phyloP scores from a whole-genome alignment of 2,797 vertebrate genomes.

The Tinamus major region DNA sequence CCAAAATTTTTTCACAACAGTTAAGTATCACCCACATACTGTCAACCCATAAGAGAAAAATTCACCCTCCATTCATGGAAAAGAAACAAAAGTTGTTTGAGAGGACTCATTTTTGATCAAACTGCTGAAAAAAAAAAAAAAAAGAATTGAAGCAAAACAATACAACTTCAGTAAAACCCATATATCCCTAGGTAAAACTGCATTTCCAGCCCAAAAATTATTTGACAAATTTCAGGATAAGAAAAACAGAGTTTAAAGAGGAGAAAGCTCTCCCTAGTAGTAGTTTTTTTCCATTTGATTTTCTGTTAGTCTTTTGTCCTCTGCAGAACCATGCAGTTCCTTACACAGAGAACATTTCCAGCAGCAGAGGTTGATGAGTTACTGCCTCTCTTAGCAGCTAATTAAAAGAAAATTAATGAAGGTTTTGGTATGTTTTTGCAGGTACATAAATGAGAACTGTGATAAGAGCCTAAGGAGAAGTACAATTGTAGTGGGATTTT shows the following conservation, averaged over 20 bases:
- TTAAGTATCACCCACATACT: too few species aligned
- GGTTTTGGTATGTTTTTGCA: constrained; percentile 50
- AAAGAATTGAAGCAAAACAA: constrained; percentile 31
- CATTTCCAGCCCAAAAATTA: constrained; percentile 60
- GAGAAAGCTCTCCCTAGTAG: constrained; percentile 39
- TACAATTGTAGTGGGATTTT: constrained; percentile 43
- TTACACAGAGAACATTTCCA: constrained; percentile 20
- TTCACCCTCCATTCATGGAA: constrained; percentile 29
- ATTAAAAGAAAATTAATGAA: constrained; percentile 68
- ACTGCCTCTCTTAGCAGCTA: constrained; percentile 35
- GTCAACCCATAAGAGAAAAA: constrained; percentile 12
- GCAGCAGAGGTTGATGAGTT: constrained; percentile 61
- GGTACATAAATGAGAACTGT: constrained; percentile 29
- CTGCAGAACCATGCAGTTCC: constrained; percentile 60
- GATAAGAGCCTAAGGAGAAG: constrained; percentile 55
- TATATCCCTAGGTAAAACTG: not conserved
- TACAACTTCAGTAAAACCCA: constrained; percentile 45
- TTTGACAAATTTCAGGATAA: constrained; percentile 66
- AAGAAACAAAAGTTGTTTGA: constrained; percentile 27
- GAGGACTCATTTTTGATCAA: constrained; percentile 52
- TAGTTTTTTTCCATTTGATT: constrained; percentile 23
- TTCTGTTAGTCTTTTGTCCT: constrained; percentile 69
- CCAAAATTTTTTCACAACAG: not conserved
- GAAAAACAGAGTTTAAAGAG: constrained; percentile 50
- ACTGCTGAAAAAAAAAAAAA: constrained; percentile 38